These are phyloP conservation scores for Thamnophis sirtalis DNA, from an alignment of 2,113 vertebrate species.

Conservation along the genomic window DNA sequence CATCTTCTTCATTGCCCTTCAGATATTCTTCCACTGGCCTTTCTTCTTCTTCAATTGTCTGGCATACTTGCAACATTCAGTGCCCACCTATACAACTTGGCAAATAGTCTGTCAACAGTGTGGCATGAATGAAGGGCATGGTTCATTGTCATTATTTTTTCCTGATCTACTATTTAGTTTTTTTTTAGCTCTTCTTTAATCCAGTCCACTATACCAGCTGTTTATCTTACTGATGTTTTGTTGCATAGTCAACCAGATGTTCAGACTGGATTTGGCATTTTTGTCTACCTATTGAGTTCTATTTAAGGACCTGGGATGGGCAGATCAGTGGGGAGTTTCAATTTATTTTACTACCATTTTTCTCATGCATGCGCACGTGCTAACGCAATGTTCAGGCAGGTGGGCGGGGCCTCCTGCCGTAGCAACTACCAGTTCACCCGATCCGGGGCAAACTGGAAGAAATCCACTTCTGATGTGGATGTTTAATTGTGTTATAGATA, in stretches of 20 bases:
- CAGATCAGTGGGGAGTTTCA: not conserved
- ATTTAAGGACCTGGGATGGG: not conserved
- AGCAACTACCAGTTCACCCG: no score
- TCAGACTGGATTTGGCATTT: not conserved
- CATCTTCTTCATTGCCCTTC: no score
- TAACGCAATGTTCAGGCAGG: no score
- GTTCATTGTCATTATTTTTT: not conserved
- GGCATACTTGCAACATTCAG: not conserved
- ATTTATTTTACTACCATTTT: no score
- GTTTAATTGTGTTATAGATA: not conserved
- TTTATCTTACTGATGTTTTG: not conserved
- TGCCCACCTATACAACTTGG: not conserved
- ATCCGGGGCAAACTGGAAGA: no score
- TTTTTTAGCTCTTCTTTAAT: not conserved
- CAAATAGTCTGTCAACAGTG: not conserved
- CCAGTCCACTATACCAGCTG: not conserved
- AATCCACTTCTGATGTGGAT: not conserved
- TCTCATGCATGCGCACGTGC: no score
- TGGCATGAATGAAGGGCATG: not conserved
- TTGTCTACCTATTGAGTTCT: not conserved
- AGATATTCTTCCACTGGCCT: not conserved
- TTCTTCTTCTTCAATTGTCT: not conserved
- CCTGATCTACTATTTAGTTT: not conserved
- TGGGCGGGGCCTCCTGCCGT: no score
- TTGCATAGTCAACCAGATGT: not conserved